Percentiles rank a stretch among this genome's conserved stretches.
Evolutionary conservation across 2,888 invertebrate species (phyloP).

Genomic region (Stegana nigrithorax): DNA sequence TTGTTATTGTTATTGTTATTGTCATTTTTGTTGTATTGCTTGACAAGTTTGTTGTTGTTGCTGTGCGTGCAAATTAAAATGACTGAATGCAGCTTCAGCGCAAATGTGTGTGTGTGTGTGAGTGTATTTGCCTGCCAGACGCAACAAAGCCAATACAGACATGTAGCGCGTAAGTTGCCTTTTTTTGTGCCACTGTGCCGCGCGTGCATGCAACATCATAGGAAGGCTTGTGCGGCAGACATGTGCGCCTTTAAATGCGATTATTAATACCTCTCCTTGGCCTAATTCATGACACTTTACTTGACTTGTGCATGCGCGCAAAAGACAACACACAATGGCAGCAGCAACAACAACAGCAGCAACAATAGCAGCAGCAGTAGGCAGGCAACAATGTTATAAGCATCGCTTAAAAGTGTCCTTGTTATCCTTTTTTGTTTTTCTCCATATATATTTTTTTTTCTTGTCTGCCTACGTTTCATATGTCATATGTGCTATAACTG

Average conservation of each 20-base stretch:
- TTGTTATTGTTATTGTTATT: too few relatives aligned
- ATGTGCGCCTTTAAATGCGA: conserved; percentile 55
- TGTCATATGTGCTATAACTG: too few relatives aligned
- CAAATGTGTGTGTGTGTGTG: not conserved
- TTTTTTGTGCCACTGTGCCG: too few relatives aligned
- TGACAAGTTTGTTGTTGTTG: too few relatives aligned
- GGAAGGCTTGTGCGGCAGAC: conserved; percentile 24
- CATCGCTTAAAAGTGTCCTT: conserved; percentile 7
- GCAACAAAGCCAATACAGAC: too few relatives aligned
- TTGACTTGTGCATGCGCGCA: conserved; percentile 55
- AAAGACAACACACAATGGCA: not conserved
- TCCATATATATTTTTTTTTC: not conserved
- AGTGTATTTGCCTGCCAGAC: too few relatives aligned
- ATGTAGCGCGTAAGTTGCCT: too few relatives aligned
- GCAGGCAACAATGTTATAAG: not conserved
- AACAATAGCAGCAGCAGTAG: not conserved
- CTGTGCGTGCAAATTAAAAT: conserved; percentile 3
- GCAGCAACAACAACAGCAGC: not conserved
- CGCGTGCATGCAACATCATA: too few relatives aligned
- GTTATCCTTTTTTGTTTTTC: not conserved
- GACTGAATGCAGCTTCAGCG: too few relatives aligned
- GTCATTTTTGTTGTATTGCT: too few relatives aligned
- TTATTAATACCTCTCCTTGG: conserved; percentile 62
- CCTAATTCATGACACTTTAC: conserved; percentile 57
- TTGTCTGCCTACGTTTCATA: not conserved